Evolutionary conservation across 1,140 invertebrate species (phyloP).

Genomic region (Scaptomyza pallida): DNA sequence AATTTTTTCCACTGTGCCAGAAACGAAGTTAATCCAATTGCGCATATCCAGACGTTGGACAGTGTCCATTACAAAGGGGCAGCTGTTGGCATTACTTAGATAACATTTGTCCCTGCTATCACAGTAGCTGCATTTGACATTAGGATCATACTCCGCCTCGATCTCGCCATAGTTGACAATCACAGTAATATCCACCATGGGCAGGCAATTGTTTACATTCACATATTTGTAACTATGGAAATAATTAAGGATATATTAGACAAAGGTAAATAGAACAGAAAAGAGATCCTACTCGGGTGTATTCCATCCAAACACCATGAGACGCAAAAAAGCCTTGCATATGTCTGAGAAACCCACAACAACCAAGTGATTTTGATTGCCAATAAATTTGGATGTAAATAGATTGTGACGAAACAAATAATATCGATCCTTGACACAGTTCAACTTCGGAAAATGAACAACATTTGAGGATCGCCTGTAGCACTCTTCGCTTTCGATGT

Average conservation of each 20-base stretch:
- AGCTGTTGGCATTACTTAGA: constrained; percentile 25
- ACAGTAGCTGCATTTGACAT: constrained; percentile 39
- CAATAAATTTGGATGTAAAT: constrained; percentile 37
- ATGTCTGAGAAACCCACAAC: constrained; percentile 52
- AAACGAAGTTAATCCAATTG: constrained; percentile 59
- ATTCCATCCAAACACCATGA: constrained; percentile 61
- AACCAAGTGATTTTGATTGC: constrained; percentile 27
- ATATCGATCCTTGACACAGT: constrained; percentile 34
- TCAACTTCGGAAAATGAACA: not conserved
- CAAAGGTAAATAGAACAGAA: too few species aligned
- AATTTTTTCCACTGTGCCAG: constrained; percentile 37
- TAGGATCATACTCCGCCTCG: constrained; percentile 54
- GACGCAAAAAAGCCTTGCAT: constrained; percentile 47
- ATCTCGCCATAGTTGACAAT: constrained; percentile 44
- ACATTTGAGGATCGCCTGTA: not conserved
- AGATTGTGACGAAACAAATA: constrained; percentile 58
- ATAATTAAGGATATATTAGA: not conserved
- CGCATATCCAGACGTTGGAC: constrained; percentile 58
- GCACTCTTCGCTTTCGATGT: not conserved
- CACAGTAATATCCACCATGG: constrained; percentile 55
- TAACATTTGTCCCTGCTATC: constrained; percentile 18
- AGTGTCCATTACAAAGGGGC: constrained; percentile 52
- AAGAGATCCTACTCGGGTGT: constrained; percentile 38
- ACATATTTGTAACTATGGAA: constrained; percentile 33
- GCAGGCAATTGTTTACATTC: constrained; percentile 49